phyloP scores from a whole-genome alignment of 2,113 vertebrate species.

The Okapia johnstoni region DNA sequence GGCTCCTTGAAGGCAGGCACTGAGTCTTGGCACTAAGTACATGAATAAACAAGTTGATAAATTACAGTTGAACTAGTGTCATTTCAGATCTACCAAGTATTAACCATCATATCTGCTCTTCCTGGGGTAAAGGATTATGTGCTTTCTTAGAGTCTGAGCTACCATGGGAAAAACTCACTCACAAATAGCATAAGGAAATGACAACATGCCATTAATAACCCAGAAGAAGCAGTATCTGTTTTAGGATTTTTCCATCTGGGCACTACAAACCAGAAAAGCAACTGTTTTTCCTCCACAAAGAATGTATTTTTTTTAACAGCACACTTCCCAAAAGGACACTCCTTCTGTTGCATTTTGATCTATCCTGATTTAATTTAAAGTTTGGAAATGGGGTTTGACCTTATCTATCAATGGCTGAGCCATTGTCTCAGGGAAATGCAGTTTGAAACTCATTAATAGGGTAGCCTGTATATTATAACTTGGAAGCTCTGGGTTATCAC shows the following conservation, averaged over 20 bases:
- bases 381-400: slow-evolving; percentile 60
- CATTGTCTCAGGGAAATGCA: slow-evolving; percentile 42
- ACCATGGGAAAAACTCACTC: background rate
- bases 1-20: background rate
- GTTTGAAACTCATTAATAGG: slow-evolving; percentile 72
- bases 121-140: background rate
- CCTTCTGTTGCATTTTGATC: slow-evolving; percentile 56
- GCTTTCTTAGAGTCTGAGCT: slow-evolving; percentile 1
- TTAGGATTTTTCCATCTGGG: slow-evolving; percentile 45
- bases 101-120: background rate
- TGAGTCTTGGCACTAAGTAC: background rate
- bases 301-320: slow-evolving; percentile 23
- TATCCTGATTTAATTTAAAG: slow-evolving; percentile 65
- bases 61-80: background rate
- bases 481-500: slow-evolving; percentile 73
- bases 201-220: slow-evolving; percentile 42
- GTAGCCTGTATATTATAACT: slow-evolving; percentile 67
- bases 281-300: slow-evolving; percentile 44
- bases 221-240: slow-evolving; percentile 40
- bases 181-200: slow-evolving; percentile 48
- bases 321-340: slow-evolving; percentile 44
- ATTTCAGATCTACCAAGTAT: background rate
- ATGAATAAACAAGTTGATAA: background rate
- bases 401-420: slow-evolving; percentile 51
- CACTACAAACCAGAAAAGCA: slow-evolving; percentile 55